phyloP scores from a whole-genome alignment of 2,888 invertebrate genomes.

The Aelia acuminata region DNA sequence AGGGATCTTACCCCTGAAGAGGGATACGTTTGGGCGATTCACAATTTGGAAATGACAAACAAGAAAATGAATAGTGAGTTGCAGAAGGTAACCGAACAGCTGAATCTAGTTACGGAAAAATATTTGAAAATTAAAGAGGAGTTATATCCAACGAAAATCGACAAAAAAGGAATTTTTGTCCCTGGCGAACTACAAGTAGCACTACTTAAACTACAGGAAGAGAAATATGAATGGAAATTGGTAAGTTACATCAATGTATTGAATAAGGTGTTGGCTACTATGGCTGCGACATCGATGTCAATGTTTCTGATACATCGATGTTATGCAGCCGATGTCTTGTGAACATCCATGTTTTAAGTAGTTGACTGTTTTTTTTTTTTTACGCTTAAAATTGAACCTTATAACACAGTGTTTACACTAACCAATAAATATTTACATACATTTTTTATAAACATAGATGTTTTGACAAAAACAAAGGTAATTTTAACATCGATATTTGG shows the following conservation, averaged over 20 bases:
- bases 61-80: slow-evolving; percentile 41
- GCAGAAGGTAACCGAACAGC: slow-evolving; percentile 18
- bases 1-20: slow-evolving; percentile 10
- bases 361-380: too few species aligned
- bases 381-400: too few species aligned
- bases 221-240: neutral
- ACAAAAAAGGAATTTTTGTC: neutral
- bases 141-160: neutral
- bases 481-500: too few species aligned
- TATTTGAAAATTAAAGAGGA: neutral
- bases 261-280: neutral
- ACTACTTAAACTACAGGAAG: neutral
- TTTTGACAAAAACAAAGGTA: too few species aligned
- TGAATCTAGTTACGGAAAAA: neutral
- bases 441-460: too few species aligned
- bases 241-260: neutral
- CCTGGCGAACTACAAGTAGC: neutral
- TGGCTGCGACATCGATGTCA: too few species aligned
- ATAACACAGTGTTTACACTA: too few species aligned
- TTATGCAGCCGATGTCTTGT: too few species aligned
- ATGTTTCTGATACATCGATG: too few species aligned
- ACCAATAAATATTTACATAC: too few species aligned
- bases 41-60: slow-evolving; percentile 35
- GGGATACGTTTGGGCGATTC: slow-evolving; percentile 10
- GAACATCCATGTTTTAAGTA: too few species aligned